phyloP scores from a whole-genome alignment of 2,797 vertebrate genomes.

The Lepidocolaptes lacrymiger region DNA sequence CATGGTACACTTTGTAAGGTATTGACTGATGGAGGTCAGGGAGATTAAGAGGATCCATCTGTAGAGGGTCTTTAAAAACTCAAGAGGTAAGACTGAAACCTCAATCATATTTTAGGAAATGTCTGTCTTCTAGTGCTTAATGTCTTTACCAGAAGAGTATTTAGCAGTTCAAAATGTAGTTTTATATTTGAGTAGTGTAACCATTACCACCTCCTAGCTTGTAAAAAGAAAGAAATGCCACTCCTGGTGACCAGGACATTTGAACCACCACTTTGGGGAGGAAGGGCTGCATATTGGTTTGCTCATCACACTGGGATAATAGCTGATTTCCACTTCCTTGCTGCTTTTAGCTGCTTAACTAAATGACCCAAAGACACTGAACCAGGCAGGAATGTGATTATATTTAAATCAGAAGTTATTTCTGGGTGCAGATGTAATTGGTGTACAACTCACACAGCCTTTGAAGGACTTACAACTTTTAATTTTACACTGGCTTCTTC shows the following conservation, averaged over 20 bases:
- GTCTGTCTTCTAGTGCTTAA: background rate
- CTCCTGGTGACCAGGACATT: background rate
- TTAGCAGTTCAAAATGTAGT: background rate
- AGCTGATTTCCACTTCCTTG: background rate
- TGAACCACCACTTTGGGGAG: background rate
- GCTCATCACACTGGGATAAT: background rate
- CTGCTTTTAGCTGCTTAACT: background rate
- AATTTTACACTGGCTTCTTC: conserved; percentile 12
- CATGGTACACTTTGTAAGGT: background rate
- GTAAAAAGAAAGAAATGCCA: background rate
- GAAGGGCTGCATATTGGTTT: background rate
- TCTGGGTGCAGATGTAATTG: background rate
- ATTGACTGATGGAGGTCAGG: background rate
- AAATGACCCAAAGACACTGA: background rate
- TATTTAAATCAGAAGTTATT: conserved; percentile 32
- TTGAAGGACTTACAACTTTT: conserved; percentile 35
- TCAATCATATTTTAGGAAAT: background rate
- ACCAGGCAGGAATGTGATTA: background rate
- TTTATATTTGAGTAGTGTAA: background rate
- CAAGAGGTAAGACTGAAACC: background rate
- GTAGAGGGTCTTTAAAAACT: background rate
- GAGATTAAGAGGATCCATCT: background rate
- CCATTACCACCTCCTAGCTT: background rate
- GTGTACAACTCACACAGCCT: background rate
- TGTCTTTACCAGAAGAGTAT: background rate